Conservation (phyloP, 2,888 invertebrate genomes). For the Nemotelus pantherinus region DNA sequence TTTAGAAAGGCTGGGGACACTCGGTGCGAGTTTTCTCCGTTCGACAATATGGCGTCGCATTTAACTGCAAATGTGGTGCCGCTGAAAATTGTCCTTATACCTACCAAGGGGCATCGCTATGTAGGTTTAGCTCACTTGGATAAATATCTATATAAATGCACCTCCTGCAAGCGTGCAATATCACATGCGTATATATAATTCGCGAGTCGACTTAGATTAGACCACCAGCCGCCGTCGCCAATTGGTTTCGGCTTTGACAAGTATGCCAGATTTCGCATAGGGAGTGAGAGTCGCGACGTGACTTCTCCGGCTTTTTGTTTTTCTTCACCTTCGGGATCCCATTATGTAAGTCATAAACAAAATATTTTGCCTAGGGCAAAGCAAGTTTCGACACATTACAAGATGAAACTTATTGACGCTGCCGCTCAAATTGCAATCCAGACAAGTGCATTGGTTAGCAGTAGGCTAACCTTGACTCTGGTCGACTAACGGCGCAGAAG, state of each 20-base stretch:
- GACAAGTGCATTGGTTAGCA: background rate
- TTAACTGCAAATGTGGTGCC: slow-evolving; percentile 10
- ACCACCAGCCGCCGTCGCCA: background rate
- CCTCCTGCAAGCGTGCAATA: too few species aligned
- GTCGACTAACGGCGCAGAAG: too few species aligned
- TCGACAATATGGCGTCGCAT: slow-evolving; percentile 29
- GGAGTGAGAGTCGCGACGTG: too few species aligned
- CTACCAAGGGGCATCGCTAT: background rate
- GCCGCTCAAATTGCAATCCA: background rate
- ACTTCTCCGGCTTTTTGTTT: too few species aligned
- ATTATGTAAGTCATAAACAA: slow-evolving; percentile 32
- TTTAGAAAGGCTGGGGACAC: too few species aligned
- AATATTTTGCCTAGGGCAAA: slow-evolving; percentile 5
- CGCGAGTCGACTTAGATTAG: background rate
- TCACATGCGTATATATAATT: too few species aligned
- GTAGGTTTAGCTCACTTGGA: background rate
- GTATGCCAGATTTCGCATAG: background rate
- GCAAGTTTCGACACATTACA: background rate
- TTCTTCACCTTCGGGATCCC: background rate
- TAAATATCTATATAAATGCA: background rate
- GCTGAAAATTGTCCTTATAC: background rate
- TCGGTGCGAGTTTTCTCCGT: background rate
- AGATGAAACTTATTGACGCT: background rate
- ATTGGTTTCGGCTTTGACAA: slow-evolving; percentile 18
- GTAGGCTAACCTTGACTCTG: too few species aligned